These are phyloP conservation scores for Protobothrops flavoviridis DNA, from an alignment of 2,113 vertebrate species.

Conservation along the genomic window DNA sequence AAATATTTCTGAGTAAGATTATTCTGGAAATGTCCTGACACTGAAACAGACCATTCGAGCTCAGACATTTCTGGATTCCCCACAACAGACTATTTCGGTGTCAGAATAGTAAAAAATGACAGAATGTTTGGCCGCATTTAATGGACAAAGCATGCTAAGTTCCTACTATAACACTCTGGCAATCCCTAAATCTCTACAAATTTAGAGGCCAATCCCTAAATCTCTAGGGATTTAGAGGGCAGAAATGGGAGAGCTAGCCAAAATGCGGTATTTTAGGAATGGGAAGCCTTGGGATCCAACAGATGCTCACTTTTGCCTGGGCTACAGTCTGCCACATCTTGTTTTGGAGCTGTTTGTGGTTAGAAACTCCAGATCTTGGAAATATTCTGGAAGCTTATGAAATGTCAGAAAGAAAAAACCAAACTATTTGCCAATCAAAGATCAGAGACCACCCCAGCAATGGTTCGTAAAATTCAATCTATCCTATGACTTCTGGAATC, in stretches of 20 bases:
- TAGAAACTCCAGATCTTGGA: background rate
- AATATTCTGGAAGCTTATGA: background rate
- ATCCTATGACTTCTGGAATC: background rate
- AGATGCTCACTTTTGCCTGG: background rate
- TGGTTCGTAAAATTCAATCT: background rate
- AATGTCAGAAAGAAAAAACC: background rate
- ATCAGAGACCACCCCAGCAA: background rate
- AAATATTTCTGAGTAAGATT: background rate
- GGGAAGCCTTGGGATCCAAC: background rate
- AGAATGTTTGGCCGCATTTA: background rate
- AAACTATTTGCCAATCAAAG: background rate
- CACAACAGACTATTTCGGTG: background rate
- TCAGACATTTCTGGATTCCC: background rate
- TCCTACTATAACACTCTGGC: background rate
- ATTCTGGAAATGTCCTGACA: background rate
- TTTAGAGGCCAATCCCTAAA: background rate
- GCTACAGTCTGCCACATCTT: background rate
- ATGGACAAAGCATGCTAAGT: background rate
- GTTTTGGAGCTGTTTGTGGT: background rate
- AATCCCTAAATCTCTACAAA: background rate
- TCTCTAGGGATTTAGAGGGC: background rate
- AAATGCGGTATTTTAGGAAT: background rate
- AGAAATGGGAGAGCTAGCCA: background rate
- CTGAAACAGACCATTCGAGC: background rate
- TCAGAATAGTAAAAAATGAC: background rate